Percentiles rank a stretch among this genome's conserved stretches.
Conservation (phyloP, 1,140 invertebrate species). For the Drepana arcuata region DNA sequence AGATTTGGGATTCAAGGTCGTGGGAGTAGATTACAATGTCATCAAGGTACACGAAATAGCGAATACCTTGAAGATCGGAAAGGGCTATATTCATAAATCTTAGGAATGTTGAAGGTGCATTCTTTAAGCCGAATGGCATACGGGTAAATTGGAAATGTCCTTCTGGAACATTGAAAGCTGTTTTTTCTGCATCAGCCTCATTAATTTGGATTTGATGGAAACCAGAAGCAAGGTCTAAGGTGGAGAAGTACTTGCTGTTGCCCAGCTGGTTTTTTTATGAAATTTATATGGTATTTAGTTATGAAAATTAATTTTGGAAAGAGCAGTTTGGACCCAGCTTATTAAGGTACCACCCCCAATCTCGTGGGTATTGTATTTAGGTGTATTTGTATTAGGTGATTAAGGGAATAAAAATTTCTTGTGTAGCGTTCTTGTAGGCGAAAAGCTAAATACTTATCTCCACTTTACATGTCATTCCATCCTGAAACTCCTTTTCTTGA, state of each 20-base stretch:
- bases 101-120: not conserved
- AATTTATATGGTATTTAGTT: too few relatives aligned
- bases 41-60: slow-evolving; percentile 1
- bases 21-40: slow-evolving; percentile 30
- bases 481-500: too few relatives aligned
- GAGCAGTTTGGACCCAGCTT: too few relatives aligned
- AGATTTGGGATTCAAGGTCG: slow-evolving; percentile 42
- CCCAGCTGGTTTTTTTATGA: too few relatives aligned
- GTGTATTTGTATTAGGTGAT: not conserved
- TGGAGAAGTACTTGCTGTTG: too few relatives aligned
- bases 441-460: not conserved
- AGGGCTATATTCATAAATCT: not conserved
- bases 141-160: not conserved
- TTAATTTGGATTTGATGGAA: not conserved
- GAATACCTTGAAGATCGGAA: not conserved
- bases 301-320: too few relatives aligned
- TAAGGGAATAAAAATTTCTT: not conserved
- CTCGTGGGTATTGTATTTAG: too few relatives aligned
- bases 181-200: not conserved
- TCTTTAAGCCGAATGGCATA: not conserved
- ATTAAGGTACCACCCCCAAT: too few relatives aligned
- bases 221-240: not conserved
- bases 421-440: not conserved
- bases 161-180: not conserved
- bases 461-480: not conserved